Evolutionary conservation across 2,797 vertebrate genomes (phyloP).

Genomic region (Carcharodon carcharias): DNA sequence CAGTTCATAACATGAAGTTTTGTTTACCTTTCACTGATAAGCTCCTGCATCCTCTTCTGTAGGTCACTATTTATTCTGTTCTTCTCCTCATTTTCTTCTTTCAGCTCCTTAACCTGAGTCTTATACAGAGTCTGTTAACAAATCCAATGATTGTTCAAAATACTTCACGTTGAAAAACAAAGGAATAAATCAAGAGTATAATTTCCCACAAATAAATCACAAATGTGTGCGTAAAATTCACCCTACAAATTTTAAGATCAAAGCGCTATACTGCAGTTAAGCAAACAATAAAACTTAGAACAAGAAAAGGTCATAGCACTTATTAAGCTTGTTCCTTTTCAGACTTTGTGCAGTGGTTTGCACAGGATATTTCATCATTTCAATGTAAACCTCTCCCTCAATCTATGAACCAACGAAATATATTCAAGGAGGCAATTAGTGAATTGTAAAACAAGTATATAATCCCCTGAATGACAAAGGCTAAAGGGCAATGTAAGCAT

Average conservation of each 20-base stretch:
- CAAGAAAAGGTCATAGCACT: not conserved
- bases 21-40: constrained; percentile 82
- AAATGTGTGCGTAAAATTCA: not conserved
- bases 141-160: constrained; percentile 39
- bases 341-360: not conserved
- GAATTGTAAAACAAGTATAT: not conserved
- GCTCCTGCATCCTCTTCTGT: constrained; percentile 82
- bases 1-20: not conserved
- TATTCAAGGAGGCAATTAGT: not conserved
- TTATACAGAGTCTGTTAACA: constrained; percentile 91
- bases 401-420: not conserved
- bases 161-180: not conserved
- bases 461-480: not conserved
- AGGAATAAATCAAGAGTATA: not conserved
- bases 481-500: not conserved
- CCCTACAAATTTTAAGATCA: not conserved
- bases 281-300: not conserved
- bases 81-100: constrained; percentile 93
- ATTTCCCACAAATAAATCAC: not conserved
- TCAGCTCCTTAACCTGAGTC: constrained; percentile 98
- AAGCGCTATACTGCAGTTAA: not conserved
- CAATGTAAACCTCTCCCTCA: not conserved
- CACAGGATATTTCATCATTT: not conserved
- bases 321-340: not conserved
- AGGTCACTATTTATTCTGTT: constrained; percentile 74